Base-by-base conservation (phyloP, 2,113 vertebrate species). In the Lynx canadensis region DNA sequence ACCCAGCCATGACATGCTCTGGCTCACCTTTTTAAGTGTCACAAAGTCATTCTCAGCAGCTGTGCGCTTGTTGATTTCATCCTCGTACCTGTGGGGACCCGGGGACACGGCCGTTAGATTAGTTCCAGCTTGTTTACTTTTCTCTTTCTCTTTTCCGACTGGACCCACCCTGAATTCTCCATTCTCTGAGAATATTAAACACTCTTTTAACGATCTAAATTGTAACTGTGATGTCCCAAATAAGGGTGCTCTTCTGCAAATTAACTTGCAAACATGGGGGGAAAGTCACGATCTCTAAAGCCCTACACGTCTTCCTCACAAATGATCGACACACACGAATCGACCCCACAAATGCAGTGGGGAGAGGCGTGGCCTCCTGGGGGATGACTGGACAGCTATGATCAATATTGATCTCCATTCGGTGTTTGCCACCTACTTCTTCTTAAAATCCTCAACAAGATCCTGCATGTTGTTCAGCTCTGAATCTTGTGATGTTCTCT, bases 401-500 rank as follows among this genome's bases (percentile, higher is more conserved):
- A 4, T 76, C 16, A 73, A 23, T 12, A 12, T 80, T 48, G 66
- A 25, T 88, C 29, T 50, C 12, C 87, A 41, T 50, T 60, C 11
- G 5, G 25, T 0, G 2, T 92, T 95, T 76, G 41, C 36, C 92
- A 97, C 96, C 98, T 95, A 99, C 99, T 99, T 99, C 52, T 36
- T 98, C 98, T 99, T 99, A 98, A 99, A 99, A 95, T 99, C 99
- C 91, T 99, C 99, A 76, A 99, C 99, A n/a, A 99, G 93, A 89
- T 98, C 98, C 94, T 99, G 99, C 99, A 99, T 99, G 98, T 99
- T 99, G 97, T 27, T 99, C 97, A 99, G 98, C 83, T 99, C 99
- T 97, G 98, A 98, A 13, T 99, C 98, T 97, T 99, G 98, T 87
- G 99, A 99, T 16, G 95, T 45, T 91, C 99, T 99, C 98, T 99